These are phyloP conservation scores for Zenarchopterus dispar DNA, from an alignment of 2,797 vertebrate species.

Conservation along the genomic window DNA sequence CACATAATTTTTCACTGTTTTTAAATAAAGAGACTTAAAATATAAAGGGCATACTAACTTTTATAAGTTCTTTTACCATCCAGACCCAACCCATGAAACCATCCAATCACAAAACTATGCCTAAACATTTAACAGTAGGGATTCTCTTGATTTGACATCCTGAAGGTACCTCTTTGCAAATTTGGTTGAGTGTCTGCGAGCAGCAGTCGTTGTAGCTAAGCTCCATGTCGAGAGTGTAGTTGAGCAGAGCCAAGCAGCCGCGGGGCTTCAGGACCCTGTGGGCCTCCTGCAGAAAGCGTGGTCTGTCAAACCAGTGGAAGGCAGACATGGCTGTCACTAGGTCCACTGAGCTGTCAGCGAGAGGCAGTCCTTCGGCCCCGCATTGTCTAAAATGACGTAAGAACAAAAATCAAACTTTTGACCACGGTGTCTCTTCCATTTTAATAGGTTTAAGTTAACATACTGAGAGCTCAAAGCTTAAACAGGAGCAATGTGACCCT, in stretches of 20 bases:
- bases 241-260: conserved; percentile 83
- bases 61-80: too few species aligned
- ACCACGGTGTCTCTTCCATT: not conserved
- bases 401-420: conserved; percentile 3
- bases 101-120: too few species aligned
- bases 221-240: conserved; percentile 81
- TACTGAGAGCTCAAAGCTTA: not conserved
- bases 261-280: conserved; percentile 78
- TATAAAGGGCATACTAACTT: too few species aligned
- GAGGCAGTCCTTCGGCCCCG: conserved; percentile 83
- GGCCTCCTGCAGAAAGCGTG: conserved; percentile 79
- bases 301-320: conserved; percentile 86
- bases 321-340: conserved; percentile 83
- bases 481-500: conserved; percentile 7
- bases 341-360: conserved; percentile 79
- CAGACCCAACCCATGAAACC: too few species aligned
- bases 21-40: too few species aligned
- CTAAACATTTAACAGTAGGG: too few species aligned
- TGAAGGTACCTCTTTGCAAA: conserved; percentile 81
- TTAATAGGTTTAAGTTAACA: not conserved
- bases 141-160: not conserved
- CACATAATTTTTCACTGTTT: too few species aligned
- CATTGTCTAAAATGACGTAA: conserved; percentile 67
- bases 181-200: conserved; percentile 71
- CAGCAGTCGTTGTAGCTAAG: conserved; percentile 72